Conservation (phyloP, 2,113 vertebrate genomes). For the Grallaria varia region DNA sequence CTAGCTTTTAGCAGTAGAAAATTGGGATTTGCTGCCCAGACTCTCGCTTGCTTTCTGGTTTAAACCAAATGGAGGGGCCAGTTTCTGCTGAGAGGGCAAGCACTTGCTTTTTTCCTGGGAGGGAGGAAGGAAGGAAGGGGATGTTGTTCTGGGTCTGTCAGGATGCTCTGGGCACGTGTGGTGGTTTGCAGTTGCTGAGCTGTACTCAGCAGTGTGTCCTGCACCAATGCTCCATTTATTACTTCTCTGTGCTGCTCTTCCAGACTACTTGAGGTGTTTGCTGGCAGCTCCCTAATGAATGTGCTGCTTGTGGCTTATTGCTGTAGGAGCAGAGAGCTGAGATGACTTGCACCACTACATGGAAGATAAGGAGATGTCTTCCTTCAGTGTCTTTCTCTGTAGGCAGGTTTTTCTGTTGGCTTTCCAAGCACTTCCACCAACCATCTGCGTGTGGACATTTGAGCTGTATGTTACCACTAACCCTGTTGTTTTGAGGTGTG, state of each 20-base stretch:
- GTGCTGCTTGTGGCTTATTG: not conserved
- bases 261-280: not conserved
- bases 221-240: not conserved
- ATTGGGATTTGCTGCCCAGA: not conserved
- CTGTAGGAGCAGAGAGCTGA: not conserved
- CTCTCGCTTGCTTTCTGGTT: not conserved
- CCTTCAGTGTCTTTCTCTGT: not conserved
- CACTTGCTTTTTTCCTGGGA: not conserved
- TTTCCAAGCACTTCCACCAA: not conserved
- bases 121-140: not conserved
- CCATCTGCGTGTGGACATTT: not conserved
- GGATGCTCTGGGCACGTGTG: rapidly evolving
- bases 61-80: not conserved
- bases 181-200: not conserved
- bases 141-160: not conserved
- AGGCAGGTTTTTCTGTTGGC: not conserved
- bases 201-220: rapidly evolving
- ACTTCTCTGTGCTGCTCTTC: not conserved
- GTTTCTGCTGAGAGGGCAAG: not conserved
- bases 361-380: not conserved
- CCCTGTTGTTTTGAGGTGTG: not conserved
- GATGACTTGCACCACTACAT: not conserved
- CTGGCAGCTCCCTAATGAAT: not conserved
- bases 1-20: not conserved
- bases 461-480: not conserved